phyloP scores from a whole-genome alignment of 2,113 vertebrate genomes.

The Jaculus jaculus region DNA sequence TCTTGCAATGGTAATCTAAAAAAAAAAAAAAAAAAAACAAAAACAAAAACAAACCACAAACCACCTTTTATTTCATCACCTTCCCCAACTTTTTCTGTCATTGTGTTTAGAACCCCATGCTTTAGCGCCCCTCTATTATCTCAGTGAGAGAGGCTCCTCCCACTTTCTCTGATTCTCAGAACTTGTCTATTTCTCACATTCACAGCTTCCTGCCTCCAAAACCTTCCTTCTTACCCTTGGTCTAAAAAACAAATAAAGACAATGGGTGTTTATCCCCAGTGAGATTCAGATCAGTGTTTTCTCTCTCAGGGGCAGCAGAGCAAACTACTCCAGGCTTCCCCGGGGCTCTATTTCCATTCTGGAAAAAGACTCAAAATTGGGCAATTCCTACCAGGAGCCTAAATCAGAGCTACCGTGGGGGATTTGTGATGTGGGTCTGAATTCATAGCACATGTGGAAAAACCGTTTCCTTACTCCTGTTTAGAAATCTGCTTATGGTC shows the following conservation, averaged over 20 bases:
- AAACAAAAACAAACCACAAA: too few species aligned
- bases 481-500: slow-evolving; percentile 62
- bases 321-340: not conserved
- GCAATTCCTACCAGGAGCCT: not conserved
- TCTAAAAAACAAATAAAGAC: not conserved
- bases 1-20: not conserved
- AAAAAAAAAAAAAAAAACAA: too few species aligned
- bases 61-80: not conserved
- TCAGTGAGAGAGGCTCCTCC: not conserved
- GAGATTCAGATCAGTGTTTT: slow-evolving; percentile 10
- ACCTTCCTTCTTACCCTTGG: not conserved
- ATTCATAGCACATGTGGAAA: slow-evolving; percentile 59
- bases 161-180: not conserved
- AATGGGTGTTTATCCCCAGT: not conserved
- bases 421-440: not conserved
- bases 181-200: not conserved
- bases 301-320: not conserved
- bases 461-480: slow-evolving; percentile 30
- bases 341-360: not conserved
- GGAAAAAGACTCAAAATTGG: not conserved
- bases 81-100: not conserved
- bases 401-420: not conserved
- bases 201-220: not conserved
- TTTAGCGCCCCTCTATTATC: not conserved
- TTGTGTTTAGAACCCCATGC: not conserved